These are phyloP conservation scores for Procavia capensis DNA, from an alignment of 2,113 vertebrate species.

Conservation along the genomic window DNA sequence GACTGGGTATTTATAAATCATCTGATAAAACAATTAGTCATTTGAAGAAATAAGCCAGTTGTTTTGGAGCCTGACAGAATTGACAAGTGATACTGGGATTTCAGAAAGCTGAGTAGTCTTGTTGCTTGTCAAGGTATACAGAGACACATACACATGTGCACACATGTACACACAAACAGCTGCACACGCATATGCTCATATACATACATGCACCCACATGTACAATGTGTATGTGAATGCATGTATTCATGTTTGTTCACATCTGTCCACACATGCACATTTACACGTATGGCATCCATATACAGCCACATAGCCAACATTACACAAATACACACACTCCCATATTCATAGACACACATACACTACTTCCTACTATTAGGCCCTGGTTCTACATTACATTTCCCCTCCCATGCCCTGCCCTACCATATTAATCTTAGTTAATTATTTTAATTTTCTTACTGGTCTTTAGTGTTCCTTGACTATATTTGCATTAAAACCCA, in stretches of 20 bases:
- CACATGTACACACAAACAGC: neutral
- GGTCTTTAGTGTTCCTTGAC: neutral
- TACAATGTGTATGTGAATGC: too few relatives aligned
- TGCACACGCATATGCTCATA: neutral
- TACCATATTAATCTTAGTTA: neutral
- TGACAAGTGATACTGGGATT: neutral
- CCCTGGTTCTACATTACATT: neutral
- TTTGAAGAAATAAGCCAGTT: neutral
- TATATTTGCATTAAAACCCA: neutral
- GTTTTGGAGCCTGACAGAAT: neutral
- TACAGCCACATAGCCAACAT: neutral
- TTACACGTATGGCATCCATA: rapidly evolving
- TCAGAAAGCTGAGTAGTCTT: neutral
- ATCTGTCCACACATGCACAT: neutral
- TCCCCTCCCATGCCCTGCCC: neutral
- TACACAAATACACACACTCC: neutral
- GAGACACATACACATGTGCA: neutral
- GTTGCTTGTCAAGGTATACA: neutral
- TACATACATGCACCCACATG: too few relatives aligned
- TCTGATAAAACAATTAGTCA: neutral
- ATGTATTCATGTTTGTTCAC: rapidly evolving
- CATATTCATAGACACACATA: neutral
- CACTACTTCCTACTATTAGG: too few relatives aligned
- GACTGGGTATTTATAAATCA: constrained; percentile 30
- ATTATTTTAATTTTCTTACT: neutral